Base-by-base conservation (phyloP, 2,888 invertebrate species). In the Chrysolina haemoptera region DNA sequence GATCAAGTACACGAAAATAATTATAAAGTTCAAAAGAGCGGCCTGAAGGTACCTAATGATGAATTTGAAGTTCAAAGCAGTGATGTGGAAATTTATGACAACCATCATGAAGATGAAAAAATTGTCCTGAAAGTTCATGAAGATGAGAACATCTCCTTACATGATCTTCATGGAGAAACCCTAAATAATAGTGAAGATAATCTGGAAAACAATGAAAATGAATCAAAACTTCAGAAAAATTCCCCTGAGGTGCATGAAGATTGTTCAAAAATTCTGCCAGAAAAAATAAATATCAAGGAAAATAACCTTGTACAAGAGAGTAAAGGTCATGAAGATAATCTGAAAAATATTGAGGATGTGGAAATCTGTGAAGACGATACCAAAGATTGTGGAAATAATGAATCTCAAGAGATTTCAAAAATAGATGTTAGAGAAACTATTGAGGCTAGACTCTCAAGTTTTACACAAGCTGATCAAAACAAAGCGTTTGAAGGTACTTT, bases 321-420 rank as follows among this genome's bases (percentile, higher is more conserved):
- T 48, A 35, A 35, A 6, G 35, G 6, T 35, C 43, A 8, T 14
- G 18, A 20, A n/a, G 62, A 20, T 14, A 11, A 10, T 5, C 27
- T 62, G 14, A 6, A 41, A 12, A 16, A 40, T 14, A 16, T 9
- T 63, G 41, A 10, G 16, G 10, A 63, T 63, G 41, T 43, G 12
- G 27, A 11, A 6, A 41, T n/a, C 16, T 12, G 12, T 35, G 50
- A 50, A 50, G 40, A 48, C 35, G 27, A 41, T 18, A 27, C 50
- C 16, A 53, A 18, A 53, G 27, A 50, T 50, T 50, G 18, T 66
- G 50, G n/a, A 16, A 66, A 66, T 66, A 16, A 22, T 35, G 35
- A 50, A 35, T 50, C 18, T 18, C 4, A 48, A 66, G 40, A 53
- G 22, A 48, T n/a, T 22, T 10, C 27, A 41, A n/a, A 41, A 14